Conservation (phyloP, 2,113 vertebrate genomes). For the Mastomys natalensis region DNA sequence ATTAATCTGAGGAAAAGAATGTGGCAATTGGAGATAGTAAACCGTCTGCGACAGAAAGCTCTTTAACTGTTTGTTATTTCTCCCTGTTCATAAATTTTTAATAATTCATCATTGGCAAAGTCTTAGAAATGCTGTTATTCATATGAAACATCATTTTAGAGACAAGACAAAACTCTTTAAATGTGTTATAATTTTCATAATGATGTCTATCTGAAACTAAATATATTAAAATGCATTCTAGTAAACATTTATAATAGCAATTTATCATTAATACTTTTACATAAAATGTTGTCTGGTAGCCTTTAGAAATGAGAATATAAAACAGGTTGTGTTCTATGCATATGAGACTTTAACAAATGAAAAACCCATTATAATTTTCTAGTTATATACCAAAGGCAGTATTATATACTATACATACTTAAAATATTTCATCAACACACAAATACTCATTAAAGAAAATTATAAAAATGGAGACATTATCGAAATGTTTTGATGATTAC, state of each 20-base stretch:
- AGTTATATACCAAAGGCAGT: not conserved
- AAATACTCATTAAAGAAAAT: not conserved
- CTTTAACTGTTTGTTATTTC: conserved; percentile 32
- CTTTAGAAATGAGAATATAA: not conserved
- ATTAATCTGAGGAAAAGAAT: conserved; percentile 22
- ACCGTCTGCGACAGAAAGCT: not conserved
- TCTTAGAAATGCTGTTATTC: not conserved
- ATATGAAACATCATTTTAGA: not conserved
- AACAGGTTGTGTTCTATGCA: not conserved
- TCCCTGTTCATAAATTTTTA: not conserved
- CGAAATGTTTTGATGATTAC: not conserved
- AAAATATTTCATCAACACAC: not conserved
- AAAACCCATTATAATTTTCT: not conserved
- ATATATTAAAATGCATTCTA: not conserved
- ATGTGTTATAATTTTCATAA: not conserved
- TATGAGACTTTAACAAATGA: not conserved
- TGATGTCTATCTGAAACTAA: conserved; percentile 1
- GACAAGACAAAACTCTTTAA: not conserved
- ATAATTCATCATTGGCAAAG: not conserved
- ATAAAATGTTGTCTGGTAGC: not conserved
- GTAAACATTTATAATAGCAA: conserved; percentile 6
- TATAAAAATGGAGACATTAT: not conserved
- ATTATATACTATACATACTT: not conserved
- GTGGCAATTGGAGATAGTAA: not conserved
- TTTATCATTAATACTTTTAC: not conserved